Base-by-base conservation (phyloP, 2,888 invertebrate species). In the Eudiplozoon nipponicum region DNA sequence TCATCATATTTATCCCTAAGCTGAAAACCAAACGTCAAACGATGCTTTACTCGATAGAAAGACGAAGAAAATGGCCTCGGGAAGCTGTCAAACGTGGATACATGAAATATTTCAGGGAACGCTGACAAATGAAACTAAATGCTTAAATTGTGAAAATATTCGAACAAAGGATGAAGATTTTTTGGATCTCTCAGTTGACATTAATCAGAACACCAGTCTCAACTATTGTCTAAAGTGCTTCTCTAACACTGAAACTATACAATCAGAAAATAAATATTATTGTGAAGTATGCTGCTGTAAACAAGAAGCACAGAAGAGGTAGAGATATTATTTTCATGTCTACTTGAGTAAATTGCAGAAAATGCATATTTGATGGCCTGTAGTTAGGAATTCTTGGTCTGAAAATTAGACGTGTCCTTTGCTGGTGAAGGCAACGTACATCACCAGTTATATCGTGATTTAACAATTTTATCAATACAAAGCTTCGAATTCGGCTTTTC, bases 121-220 rank as follows among this genome's bases (percentile, higher is more conserved):
- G 39, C 67, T 98, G 46, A 94, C 94, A 2, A 90, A 90, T 59
- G 94, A 98, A 66, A 94, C 94, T 2, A 67, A 84, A 51, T 98
- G 94, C 65, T 69, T 98, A 50, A 94, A 90, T 63, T 98, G 94
- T 63, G 94, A 98, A 67, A 86, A 86, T 48, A 81, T 90, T 34
- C 84, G 86, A 64, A 81, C 80, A 62, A 94, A 90, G 63, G 90
- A 94, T 61, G 94, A 94, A 60, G 81, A 94, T 58, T 98, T 94
- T 61, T 74, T 94, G 54, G 94, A 94, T 49, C 63, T 98, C 48
- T 86, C 86, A 62, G 90, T 98, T 47, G 94, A 98, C 57, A 84
- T 94, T 33, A 90, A 94, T 59, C 90, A 90, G 60, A 94, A 94
- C 60, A 90, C 90, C 9, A 86, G 86, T 51, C 90, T 94, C 49